Evolutionary conservation across 2,888 invertebrate species (phyloP).

Genomic region (Ariolimax columbianus): DNA sequence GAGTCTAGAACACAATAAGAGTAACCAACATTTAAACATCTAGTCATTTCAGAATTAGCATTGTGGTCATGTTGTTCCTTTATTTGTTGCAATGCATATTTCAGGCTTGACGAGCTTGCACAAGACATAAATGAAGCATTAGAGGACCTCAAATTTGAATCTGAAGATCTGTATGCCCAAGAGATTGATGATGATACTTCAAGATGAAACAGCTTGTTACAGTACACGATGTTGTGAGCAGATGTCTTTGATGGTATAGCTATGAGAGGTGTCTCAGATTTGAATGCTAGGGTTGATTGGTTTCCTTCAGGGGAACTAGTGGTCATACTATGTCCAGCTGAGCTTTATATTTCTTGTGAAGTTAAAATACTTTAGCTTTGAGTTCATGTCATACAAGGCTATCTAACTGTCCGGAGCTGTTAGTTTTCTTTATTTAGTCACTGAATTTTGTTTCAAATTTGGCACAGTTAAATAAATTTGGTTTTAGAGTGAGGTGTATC

Average conservation of each 20-base stretch:
- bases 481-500: no score
- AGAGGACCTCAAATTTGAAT: constrained; percentile 75
- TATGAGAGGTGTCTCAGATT: neutral
- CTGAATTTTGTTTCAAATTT: no score
- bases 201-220: constrained; percentile 25
- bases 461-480: no score
- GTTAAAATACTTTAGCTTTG: no score
- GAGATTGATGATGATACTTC: constrained; percentile 49
- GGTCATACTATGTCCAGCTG: neutral
- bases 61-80: no score
- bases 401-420: no score
- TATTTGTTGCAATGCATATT: constrained; percentile 43
- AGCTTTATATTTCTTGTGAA: no score
- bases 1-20: no score
- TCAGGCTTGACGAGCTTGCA: constrained; percentile 65
- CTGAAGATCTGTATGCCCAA: constrained; percentile 70
- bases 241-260: neutral
- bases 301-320: neutral
- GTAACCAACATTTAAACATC: no score
- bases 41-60: no score
- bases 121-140: constrained; percentile 68
- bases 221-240: neutral
- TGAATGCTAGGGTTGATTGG: neutral
- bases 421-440: no score
- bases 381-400: no score